Percentiles rank a stretch among this genome's conserved stretches.
Evolutionary conservation across 2,888 invertebrate genomes (phyloP).

Genomic region (Linnaemya vulpina): DNA sequence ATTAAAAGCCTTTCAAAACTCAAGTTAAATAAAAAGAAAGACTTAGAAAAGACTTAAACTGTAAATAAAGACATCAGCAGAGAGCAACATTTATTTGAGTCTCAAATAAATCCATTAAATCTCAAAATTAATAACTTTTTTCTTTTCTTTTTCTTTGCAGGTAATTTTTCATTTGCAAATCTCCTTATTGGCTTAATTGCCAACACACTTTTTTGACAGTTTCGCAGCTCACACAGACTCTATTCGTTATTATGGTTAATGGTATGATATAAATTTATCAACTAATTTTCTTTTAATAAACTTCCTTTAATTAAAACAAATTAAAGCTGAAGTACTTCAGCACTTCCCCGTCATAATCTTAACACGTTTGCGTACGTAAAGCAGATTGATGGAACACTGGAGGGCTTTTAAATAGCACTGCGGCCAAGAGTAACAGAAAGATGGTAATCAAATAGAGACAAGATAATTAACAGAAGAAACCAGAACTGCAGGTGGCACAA

Average conservation of each 20-base stretch:
- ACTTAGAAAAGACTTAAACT: not conserved
- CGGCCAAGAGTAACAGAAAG: not conserved
- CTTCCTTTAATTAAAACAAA: conserved; percentile 59
- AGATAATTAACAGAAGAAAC: conserved; percentile 10
- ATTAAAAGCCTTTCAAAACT: conserved; percentile 1
- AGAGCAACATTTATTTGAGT: not conserved
- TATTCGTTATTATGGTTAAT: conserved; percentile 12
- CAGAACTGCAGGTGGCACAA: not conserved
- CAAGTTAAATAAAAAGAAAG: not conserved
- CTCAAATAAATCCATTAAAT: not conserved
- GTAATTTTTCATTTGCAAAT: conserved; percentile 35
- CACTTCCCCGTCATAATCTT: conserved; percentile 34
- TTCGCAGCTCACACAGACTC: not conserved
- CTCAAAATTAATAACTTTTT: not conserved
- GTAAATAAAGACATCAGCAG: conserved; percentile 34
- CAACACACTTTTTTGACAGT: conserved; percentile 16
- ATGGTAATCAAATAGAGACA: conserved; percentile 22
- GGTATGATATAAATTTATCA: conserved; percentile 38
- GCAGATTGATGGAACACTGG: not conserved
- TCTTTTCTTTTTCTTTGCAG: conserved; percentile 27
- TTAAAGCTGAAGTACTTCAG: conserved; percentile 11
- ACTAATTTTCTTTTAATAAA: conserved; percentile 6
- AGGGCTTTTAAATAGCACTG: not conserved
- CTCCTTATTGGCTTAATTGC: conserved; percentile 9
- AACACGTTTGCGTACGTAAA: conserved; percentile 42